A percentile compares a stretch with the other conserved stretches of the same genome.
Evolutionary conservation across 1,140 invertebrate species (phyloP).

Genomic region (Cecropterus lyciades): DNA sequence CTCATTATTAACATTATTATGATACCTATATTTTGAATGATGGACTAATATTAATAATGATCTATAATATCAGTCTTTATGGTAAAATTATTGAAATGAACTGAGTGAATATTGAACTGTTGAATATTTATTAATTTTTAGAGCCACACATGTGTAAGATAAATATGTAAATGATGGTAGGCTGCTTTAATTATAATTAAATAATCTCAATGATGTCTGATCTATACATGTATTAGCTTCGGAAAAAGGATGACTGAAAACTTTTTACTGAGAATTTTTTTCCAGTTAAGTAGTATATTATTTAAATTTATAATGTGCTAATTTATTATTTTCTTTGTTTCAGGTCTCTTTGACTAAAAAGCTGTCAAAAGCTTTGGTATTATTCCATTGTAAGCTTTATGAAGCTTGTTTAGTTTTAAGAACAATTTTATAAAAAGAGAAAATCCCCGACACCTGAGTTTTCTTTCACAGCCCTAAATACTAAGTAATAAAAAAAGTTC

Average conservation of each 20-base stretch:
- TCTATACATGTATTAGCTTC: slow-evolving; percentile 84
- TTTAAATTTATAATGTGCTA: slow-evolving; percentile 33
- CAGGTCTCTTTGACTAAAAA: slow-evolving; percentile 91
- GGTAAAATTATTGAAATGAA: too few species aligned
- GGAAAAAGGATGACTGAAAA: slow-evolving; percentile 70
- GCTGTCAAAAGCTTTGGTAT: slow-evolving; percentile 69
- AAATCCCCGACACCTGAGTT: slow-evolving; percentile 43
- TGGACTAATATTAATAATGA: too few species aligned
- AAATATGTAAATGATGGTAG: too few species aligned
- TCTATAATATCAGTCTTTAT: too few species aligned
- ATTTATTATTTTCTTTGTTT: slow-evolving; percentile 73
- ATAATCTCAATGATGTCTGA: slow-evolving; percentile 48
- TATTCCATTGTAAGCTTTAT: slow-evolving; percentile 75
- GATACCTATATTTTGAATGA: too few species aligned
- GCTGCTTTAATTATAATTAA: too few species aligned
- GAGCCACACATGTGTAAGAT: too few species aligned
- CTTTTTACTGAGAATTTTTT: slow-evolving; percentile 66
- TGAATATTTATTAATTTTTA: too few species aligned
- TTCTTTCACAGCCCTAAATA: slow-evolving; percentile 28
- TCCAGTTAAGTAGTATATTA: not conserved
- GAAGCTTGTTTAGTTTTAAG: slow-evolving; percentile 78
- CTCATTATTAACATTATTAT: too few species aligned
- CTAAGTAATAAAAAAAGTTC: too few species aligned
- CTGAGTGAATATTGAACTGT: too few species aligned
- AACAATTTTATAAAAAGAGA: slow-evolving; percentile 71